Base-by-base conservation (phyloP, 2,113 vertebrate genomes). In the Budorcas taxicolor region DNA sequence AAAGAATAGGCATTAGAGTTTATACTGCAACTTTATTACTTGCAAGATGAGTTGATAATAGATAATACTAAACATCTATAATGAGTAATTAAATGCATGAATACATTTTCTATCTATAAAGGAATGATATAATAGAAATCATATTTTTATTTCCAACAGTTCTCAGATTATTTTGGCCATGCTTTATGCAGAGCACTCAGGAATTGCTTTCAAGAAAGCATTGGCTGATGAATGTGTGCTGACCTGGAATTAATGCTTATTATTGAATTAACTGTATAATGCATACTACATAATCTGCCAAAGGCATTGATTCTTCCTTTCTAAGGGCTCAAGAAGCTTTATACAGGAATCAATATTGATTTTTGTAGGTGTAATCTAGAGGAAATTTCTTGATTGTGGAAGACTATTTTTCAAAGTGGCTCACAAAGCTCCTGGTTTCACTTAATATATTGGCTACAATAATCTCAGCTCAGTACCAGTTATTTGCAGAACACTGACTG, bases 221-320 rank as follows among this genome's bases (percentile, higher is more conserved):
- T 21, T 97, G 86, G 29, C 33, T 93, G 14, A 78, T 86, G 27
- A 88, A 91, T 95, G 27, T 81, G 71, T 89, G 50, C 45, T 80
- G 71, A 91, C 47, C 43, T 71, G n/a, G 33, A 97, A 95, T 97
- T 92, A 95, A 83, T 93, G 94, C 52, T 82, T 90, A 71, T 78
- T 97, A 94, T 87, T 93, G 50, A 94, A 96, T 96, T 97, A 89
- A 90, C 36, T 91, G 1, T 94, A 62, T 97, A 97, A 94, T 83
- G 21, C 84, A 53, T 86, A 40, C 16, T 31, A 94, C 31, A 36
- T 90, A 96, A 84, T 89, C 29, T 89, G 23, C 86, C 45, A 95
- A 91, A 91, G 36, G 3, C 33, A 96, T 92, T 97, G 90, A 95
- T 95, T 95, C 53, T 86, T 95, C 15, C 15, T 83, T 89, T 23